Evolutionary conservation across 2,113 vertebrate genomes (phyloP).

Genomic region (Heliornis fulica): DNA sequence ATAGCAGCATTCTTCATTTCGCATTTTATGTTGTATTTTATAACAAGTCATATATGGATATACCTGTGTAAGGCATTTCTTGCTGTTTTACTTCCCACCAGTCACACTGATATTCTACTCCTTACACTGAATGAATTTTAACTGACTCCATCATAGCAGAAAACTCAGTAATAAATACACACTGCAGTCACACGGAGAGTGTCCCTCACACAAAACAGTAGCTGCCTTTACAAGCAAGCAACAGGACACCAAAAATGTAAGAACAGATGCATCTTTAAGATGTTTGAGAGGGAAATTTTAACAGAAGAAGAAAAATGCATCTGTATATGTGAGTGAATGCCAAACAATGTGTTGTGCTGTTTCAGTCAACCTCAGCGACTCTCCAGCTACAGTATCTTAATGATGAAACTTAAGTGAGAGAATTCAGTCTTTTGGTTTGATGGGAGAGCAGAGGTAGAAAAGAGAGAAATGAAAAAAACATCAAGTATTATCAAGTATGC

Average conservation of each 20-base stretch:
- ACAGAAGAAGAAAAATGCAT: background rate
- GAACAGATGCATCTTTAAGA: background rate
- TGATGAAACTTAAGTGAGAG: background rate
- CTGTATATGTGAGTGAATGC: background rate
- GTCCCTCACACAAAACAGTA: background rate
- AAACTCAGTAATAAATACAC: background rate
- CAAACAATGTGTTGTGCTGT: background rate
- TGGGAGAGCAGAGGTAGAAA: background rate
- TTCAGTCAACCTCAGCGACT: background rate
- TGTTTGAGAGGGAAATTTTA: background rate
- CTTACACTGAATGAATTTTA: background rate
- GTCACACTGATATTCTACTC: background rate
- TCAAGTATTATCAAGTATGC: constrained; percentile 33
- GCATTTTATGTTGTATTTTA: constrained; percentile 42
- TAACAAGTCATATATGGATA: constrained; percentile 19
- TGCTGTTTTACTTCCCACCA: background rate
- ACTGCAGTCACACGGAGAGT: background rate
- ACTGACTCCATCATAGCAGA: background rate
- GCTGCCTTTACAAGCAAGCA: background rate
- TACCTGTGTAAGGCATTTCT: background rate
- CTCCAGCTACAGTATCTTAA: background rate
- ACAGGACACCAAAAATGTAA: background rate
- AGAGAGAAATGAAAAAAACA: background rate
- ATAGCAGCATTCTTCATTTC: constrained; percentile 38
- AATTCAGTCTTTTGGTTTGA: background rate